Evolutionary conservation across 1,140 invertebrate species (phyloP), one percentile per base, ranked within the genome.

Genomic region (Centruroides vittatus): DNA sequence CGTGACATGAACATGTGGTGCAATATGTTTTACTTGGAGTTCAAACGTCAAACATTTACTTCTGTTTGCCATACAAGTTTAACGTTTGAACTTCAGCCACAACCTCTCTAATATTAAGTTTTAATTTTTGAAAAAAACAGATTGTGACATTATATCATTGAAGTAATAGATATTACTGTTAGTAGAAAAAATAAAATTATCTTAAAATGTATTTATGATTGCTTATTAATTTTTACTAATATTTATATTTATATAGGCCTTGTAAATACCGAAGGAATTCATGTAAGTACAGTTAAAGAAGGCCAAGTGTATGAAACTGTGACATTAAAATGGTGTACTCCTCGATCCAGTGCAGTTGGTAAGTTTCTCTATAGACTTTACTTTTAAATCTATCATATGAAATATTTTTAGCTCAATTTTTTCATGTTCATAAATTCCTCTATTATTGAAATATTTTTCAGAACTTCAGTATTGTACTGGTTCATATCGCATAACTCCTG

Each of bases 241-340:
- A 5, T 41, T 41, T 41, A 41, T 5, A 11, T 57, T 52, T 11
- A 6, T 61, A 57, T 60, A 65, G 72, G 71, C 57, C 66, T 70
- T 35, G 67, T 66, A 12, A 68, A 65, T 61, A 75, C 79, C 3
- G 73, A 76, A 60, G 73, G 73, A n/a, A 57, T 62, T 70, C 50
- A 68, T 70, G 58, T 69, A 70, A 61, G 66, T 65, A 57, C 63
- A 23, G 73, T 75, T 5, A 80, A 84, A 67, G 83, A 86, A 71
- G 82, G 82, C 47, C 75, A 78, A 68, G 83, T 82, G 13, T 84
- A 84, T 57, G 80, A 84, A 63, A 86, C 84, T 0, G 84, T 94
- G 0, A 93, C 90, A 1, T 76, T 97, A 6, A 93, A 95, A 68
- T 98, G 93, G 93, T 95, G 92, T 73, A 96, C 93, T 9, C 93